phyloP scores from a whole-genome alignment of 2,113 vertebrate genomes.

The Pollachius pollachius region DNA sequence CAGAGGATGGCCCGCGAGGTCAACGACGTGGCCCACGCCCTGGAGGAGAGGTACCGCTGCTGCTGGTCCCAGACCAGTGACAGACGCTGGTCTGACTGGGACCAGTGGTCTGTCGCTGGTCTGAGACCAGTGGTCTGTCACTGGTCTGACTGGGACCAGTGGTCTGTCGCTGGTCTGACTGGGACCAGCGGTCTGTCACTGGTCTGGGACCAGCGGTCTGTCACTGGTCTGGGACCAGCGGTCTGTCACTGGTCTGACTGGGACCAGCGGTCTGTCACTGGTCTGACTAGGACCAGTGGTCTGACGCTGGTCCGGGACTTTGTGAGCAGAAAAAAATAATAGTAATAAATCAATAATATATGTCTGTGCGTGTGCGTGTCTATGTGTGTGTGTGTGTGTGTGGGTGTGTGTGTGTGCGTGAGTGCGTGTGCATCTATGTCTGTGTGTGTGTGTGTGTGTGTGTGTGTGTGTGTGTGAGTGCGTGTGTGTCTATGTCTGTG shows the following conservation, averaged over 20 bases:
- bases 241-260: neutral
- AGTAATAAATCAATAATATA: neutral
- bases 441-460: neutral
- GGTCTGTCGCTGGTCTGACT: too few relatives aligned
- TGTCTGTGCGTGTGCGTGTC: slow-evolving; percentile 1
- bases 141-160: neutral
- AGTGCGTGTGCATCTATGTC: slow-evolving; percentile 5
- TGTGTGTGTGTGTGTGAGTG: slow-evolving; percentile 10
- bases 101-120: neutral
- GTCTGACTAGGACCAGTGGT: too few relatives aligned
- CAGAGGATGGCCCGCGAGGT: slow-evolving; percentile 79
- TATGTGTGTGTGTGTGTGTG: neutral
- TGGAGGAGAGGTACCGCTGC: slow-evolving; percentile 78
- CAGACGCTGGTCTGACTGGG: neutral
- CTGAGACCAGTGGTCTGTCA: neutral
- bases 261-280: neutral
- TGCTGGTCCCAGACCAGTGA: neutral
- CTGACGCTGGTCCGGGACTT: too few relatives aligned
- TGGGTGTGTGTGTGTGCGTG: slow-evolving; percentile 5
- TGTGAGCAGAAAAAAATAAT: too few relatives aligned
- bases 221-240: neutral
- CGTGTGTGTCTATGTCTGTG: neutral
- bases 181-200: too few relatives aligned
- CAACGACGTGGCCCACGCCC: slow-evolving; percentile 82
- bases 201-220: slow-evolving; percentile 1